Percentiles rank a stretch among this genome's conserved stretches.
phyloP scores from a whole-genome alignment of 2,113 vertebrate species.

The Bothrops jararaca region DNA sequence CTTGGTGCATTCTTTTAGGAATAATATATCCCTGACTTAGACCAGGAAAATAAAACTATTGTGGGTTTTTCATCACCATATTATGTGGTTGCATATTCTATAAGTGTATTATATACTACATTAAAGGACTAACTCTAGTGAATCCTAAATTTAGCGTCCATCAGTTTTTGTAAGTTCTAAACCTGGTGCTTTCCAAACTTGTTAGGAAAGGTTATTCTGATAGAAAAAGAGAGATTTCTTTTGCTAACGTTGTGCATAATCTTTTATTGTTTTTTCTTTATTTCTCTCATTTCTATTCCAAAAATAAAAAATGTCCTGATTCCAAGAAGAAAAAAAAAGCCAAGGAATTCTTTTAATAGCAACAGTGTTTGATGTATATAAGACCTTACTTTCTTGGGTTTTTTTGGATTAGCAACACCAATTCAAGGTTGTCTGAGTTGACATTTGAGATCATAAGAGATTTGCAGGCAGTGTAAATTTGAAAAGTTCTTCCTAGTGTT shows the following conservation, averaged over 20 bases:
- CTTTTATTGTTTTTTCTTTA: not conserved
- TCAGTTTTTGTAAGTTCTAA: not conserved
- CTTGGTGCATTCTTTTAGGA: not conserved
- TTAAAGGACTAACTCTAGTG: not conserved
- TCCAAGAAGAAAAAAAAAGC: not conserved
- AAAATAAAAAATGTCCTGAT: not conserved
- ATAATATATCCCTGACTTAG: not conserved
- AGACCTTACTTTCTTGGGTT: too few species aligned
- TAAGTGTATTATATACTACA: not conserved
- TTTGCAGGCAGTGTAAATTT: not conserved
- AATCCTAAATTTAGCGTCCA: not conserved
- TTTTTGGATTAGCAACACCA: not conserved
- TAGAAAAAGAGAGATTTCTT: not conserved
- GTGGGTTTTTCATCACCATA: not conserved
- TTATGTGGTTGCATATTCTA: not conserved
- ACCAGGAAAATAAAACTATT: not conserved
- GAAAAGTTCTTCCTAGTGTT: not conserved
- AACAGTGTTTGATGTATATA: not conserved
- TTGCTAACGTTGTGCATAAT: not conserved
- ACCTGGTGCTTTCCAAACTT: not conserved
- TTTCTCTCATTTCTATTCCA: not conserved
- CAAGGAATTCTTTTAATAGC: not conserved
- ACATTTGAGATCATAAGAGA: not conserved
- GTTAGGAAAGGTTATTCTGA: not conserved
- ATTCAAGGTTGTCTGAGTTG: not conserved